Evolutionary conservation across 2,113 vertebrate genomes (phyloP), one percentile per base, ranked within the genome.

Genomic region (Epinephelus cyanopodus): DNA sequence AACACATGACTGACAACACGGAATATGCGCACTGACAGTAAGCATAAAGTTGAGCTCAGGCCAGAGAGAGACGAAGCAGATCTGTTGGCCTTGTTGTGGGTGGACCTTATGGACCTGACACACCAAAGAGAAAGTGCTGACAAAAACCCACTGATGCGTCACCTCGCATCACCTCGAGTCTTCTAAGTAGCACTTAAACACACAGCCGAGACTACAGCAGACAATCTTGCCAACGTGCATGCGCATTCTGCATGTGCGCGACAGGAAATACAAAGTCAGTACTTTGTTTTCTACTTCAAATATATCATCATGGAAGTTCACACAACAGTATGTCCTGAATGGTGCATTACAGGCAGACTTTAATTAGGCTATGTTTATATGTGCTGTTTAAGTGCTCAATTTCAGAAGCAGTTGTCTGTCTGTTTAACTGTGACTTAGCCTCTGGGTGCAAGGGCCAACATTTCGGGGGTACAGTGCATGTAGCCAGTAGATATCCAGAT

Each of bases 41-140:
- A 74, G 81, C 81, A 76, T 69, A 69, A 75, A 85, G 77, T 67
- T 78, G 70, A 90, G 68, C 64, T 83, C 84, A 85, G 74, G 57
- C 67, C 77, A 84, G 73, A 81, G 67, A 64, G 53, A 73, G 64
- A 57, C 11, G 8, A 74, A 79, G 77, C 63, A 65, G 82, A 88
- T 81, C 76, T 63, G 81, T 63, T 61, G 61, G 17, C 21, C 50
- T 14, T 37, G 66, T n/a, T 54, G 66, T 54, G 50, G 27, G 66
- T 21, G 27, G 50, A 53, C 37, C 70, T 76, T 6, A 42, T 57
- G 75, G 83, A 78, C 29, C 19, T 68, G 82, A 83, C 77, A 79
- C 29, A 45, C 62, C 25, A 21, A 77, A 74, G 12, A 25, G 12
- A 80, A 84, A 47, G 65, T 70, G 65, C 78, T 77, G 52, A 89